A percentile compares a stretch with the other conserved stretches of the same genome.
Conservation (phyloP, 2,888 invertebrate species). For the Xanthia togata region DNA sequence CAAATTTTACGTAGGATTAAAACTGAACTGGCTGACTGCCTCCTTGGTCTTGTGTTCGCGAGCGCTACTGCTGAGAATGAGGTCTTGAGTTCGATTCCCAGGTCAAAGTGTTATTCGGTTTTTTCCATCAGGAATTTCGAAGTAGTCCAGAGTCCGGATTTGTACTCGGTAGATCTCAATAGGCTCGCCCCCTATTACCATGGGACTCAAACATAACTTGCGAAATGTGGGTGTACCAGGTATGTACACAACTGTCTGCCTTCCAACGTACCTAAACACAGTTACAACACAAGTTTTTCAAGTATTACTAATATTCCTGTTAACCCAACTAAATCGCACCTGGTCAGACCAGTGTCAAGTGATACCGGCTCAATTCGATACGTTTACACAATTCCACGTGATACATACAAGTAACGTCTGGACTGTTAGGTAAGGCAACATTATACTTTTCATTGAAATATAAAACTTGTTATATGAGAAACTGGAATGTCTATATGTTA, state of each 20-base stretch:
- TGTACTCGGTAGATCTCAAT: neutral
- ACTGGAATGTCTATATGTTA: constrained; percentile 7
- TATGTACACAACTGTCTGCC: neutral
- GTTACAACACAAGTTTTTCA: constrained; percentile 30
- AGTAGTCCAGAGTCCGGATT: neutral
- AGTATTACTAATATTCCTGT: constrained; percentile 29
- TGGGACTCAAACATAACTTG: neutral
- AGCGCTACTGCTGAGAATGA: neutral
- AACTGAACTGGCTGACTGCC: neutral
- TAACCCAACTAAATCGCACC: constrained; percentile 30
- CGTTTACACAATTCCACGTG: constrained; percentile 57
- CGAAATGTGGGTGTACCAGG: too few species aligned
- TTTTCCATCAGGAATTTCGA: neutral
- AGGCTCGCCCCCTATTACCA: neutral
- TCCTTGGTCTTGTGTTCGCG: neutral
- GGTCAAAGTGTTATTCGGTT: neutral
- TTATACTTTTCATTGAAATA: constrained; percentile 44
- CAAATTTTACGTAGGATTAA: too few species aligned
- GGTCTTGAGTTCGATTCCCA: neutral
- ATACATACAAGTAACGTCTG: constrained; percentile 28
- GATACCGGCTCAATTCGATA: constrained; percentile 44
- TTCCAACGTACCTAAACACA: constrained; percentile 2
- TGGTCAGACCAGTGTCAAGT: constrained; percentile 33
- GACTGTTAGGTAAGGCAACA: constrained; percentile 42
- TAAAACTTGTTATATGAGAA: constrained; percentile 40